These are phyloP conservation scores for Leptinotarsa defecta DNA, from an alignment of 1,140 invertebrate species.

Conservation along the genomic window DNA sequence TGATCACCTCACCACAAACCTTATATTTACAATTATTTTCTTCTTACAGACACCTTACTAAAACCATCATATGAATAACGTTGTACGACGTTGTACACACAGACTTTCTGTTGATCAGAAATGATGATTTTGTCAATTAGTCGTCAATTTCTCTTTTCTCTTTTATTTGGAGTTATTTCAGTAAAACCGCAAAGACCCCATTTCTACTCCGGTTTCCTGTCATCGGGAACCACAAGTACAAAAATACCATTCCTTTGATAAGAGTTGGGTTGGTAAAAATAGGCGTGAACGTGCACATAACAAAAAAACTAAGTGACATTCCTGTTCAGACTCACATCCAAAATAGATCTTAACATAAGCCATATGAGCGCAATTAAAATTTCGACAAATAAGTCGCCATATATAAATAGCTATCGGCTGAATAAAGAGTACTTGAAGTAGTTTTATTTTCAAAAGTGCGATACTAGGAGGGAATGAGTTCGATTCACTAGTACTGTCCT, in stretches of 20 bases:
- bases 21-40: too few relatives aligned
- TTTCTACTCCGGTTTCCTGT: too few relatives aligned
- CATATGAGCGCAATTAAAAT: constrained; percentile 8
- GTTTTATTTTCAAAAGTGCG: not conserved
- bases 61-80: too few relatives aligned
- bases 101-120: too few relatives aligned
- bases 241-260: not conserved
- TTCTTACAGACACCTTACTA: too few relatives aligned
- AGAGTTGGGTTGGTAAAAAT: not conserved
- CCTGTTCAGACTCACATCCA: not conserved
- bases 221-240: not conserved
- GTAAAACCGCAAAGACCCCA: too few relatives aligned
- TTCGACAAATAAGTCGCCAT: not conserved
- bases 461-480: not conserved
- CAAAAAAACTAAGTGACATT: constrained; percentile 6
- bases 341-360: not conserved
- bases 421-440: not conserved
- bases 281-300: not conserved
- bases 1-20: too few relatives aligned
- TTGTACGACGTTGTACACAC: too few relatives aligned
- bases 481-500: too few relatives aligned
- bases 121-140: too few relatives aligned
- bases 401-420: not conserved
- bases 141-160: too few relatives aligned
- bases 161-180: too few relatives aligned